Percentiles rank a stretch among this genome's conserved stretches.
phyloP scores from a whole-genome alignment of 2,113 vertebrate species.

The Cromileptes altivelis region DNA sequence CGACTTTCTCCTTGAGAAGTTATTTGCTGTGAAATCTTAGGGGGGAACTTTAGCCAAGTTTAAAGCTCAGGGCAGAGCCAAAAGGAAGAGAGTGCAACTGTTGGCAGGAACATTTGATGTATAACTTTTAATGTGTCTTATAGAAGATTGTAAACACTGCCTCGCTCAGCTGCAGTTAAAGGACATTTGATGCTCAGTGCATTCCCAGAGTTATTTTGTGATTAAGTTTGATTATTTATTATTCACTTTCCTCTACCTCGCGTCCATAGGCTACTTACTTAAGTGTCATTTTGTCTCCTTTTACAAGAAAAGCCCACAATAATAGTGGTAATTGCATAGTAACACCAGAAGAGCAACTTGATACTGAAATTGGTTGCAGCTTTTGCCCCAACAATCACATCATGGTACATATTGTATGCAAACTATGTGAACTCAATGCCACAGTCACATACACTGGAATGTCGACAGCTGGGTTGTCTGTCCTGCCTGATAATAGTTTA shows the following conservation, averaged over 20 bases:
- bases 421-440: slow-evolving; percentile 10
- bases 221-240: slow-evolving; percentile 1
- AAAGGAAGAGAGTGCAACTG: slow-evolving; percentile 25
- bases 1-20: slow-evolving; percentile 49
- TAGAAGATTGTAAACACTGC: slow-evolving; percentile 21
- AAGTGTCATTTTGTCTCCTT: not conserved
- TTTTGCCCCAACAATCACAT: not conserved
- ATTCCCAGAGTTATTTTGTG: slow-evolving; percentile 11
- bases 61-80: slow-evolving; percentile 30
- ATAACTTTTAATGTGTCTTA: slow-evolving; percentile 13
- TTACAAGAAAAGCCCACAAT: not conserved
- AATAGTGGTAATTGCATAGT: slow-evolving; percentile 2
- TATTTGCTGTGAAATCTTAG: slow-evolving; percentile 66
- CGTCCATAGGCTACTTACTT: not conserved
- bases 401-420: slow-evolving; percentile 4
- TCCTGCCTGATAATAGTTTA: not conserved
- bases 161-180: slow-evolving; percentile 21
- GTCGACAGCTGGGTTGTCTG: not conserved
- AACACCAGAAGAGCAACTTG: not conserved
- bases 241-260: slow-evolving; percentile 4
- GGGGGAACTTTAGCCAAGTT: slow-evolving; percentile 52
- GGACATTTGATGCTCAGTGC: not conserved
- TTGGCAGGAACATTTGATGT: slow-evolving; percentile 28
- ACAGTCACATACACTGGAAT: not conserved
- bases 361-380: not conserved